Base-by-base conservation (phyloP, 2,888 invertebrate genomes). In the Perithous albicinctus region DNA sequence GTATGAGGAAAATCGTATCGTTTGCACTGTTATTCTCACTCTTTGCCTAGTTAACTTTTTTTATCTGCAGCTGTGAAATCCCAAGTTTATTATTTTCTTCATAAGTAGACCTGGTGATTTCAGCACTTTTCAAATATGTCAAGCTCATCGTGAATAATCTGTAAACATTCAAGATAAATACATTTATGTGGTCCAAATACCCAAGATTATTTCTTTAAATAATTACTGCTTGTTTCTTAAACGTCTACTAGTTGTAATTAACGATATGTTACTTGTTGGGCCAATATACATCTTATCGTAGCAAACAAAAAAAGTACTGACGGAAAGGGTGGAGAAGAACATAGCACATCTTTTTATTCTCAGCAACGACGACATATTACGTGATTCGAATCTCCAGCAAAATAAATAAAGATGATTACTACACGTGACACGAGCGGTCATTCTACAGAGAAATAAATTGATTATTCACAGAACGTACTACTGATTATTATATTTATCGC, bases 401-500 rank as follows among this genome's bases (percentile, higher is more conserved):
- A 6, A 23, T 51, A 41, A 78, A 72, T 43, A 20, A 41, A 15
- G 48, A 10, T 66, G 26, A 54, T 76, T 72, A 66, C 29, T 73
- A 76, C 51, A 63, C 63, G 73, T 46, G 69, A 20, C 20, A 20
- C 32, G 29, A 29, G 38, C 61, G 18, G 23, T 20, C 12, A 64
- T 41, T 8, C 15, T 5, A 23, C 54, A 20, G 18, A 67, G n/a
- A 43, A 69, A 69, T 56, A 46, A 20, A 81, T 81, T 63, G 73
- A 63, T 69, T 63, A 74, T 81, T 81, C 77, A 54, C 51, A 12
- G 12, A 6, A 29, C 38, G 64, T 6, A 12, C 32, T 15, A 32
- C 35, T 67, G 77, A 77, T 81, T 77, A 63, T 77, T 32, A 59
- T 63, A 77, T 73, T 61, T 61, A 29, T 63, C 54, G 73, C 73